Conservation (phyloP, 1,140 invertebrate species). For the Trichomalopsis sarcophagae region DNA sequence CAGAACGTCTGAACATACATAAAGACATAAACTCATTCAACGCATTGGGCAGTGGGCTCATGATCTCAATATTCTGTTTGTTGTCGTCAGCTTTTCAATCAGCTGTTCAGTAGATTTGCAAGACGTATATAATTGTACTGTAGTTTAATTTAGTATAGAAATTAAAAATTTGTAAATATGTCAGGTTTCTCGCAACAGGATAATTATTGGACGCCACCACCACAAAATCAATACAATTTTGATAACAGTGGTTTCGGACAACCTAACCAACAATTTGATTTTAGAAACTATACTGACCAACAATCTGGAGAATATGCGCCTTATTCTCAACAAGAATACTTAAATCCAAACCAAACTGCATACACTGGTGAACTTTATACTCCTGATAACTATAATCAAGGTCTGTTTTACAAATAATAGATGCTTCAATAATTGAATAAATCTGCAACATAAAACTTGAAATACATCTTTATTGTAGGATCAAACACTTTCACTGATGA, state of each 20-base stretch:
- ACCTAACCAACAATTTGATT: slow-evolving; percentile 71
- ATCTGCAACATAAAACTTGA: background rate
- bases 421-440: slow-evolving; percentile 23
- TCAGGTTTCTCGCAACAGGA: slow-evolving; percentile 65
- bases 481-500: slow-evolving; percentile 60
- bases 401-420: slow-evolving; percentile 53
- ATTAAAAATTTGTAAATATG: slow-evolving; percentile 73
- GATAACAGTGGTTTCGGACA: slow-evolving; percentile 67
- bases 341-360: slow-evolving; percentile 65
- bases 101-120: background rate
- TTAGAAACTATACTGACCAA: slow-evolving; percentile 67
- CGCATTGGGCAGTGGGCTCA: no score
- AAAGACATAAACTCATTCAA: no score
- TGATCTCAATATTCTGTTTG: no score
- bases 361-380: slow-evolving; percentile 63
- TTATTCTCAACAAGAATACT: slow-evolving; percentile 63
- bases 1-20: no score
- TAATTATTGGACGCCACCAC: slow-evolving; percentile 62
- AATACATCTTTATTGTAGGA: slow-evolving; percentile 46
- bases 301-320: slow-evolving; percentile 60
- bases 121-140: background rate
- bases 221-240: slow-evolving; percentile 66
- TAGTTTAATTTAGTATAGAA: background rate
- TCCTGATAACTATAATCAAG: slow-evolving; percentile 65
- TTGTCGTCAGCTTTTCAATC: background rate